These are phyloP conservation scores for Spodoptera picta DNA, from an alignment of 2,888 invertebrate genomes.

Conservation along the genomic window DNA sequence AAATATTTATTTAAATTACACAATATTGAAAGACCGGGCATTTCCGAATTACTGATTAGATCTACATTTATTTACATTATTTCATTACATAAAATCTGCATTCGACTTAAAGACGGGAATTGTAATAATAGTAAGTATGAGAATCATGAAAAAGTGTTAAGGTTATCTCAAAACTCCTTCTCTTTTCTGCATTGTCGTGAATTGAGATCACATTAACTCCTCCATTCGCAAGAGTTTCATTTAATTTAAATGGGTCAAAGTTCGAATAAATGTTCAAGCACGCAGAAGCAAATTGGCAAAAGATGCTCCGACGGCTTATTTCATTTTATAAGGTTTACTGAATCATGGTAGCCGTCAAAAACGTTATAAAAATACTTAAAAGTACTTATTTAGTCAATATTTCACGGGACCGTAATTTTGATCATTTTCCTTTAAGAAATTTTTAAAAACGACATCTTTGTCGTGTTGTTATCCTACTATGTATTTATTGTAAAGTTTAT, in stretches of 20 bases:
- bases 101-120: too few relatives aligned
- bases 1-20: background rate
- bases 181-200: too few relatives aligned
- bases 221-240: background rate
- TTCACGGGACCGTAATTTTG: slow-evolving; percentile 12
- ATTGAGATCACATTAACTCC: too few relatives aligned
- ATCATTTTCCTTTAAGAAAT: slow-evolving; percentile 18
- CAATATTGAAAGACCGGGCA: background rate
- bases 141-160: too few relatives aligned
- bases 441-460: background rate
- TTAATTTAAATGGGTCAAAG: slow-evolving; percentile 14
- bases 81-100: too few relatives aligned
- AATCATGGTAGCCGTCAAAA: slow-evolving; percentile 32
- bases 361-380: slow-evolving; percentile 26
- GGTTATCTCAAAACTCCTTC: too few relatives aligned
- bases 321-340: slow-evolving; percentile 37
- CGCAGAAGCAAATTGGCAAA: slow-evolving; percentile 14
- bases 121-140: too few relatives aligned
- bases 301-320: slow-evolving; percentile 24
- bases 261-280: background rate
- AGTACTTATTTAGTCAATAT: slow-evolving; percentile 11
- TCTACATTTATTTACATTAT: too few relatives aligned
- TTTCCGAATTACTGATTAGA: too few relatives aligned
- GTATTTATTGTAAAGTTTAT: too few relatives aligned
- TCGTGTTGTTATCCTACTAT: background rate